Evolutionary conservation across 1,140 invertebrate genomes (phyloP).

Genomic region (Atta cephalotes): DNA sequence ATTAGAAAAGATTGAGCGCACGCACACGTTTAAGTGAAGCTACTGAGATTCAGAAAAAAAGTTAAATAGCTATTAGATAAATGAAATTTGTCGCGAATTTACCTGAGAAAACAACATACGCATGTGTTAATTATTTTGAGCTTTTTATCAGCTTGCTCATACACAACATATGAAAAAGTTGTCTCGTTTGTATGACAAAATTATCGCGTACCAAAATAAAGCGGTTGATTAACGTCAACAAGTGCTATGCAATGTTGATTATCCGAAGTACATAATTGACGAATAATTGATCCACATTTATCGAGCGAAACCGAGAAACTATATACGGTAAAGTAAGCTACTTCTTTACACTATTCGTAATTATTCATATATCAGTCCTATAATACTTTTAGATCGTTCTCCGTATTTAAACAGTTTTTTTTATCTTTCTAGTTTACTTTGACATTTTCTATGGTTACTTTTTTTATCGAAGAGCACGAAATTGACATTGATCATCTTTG

Average conservation of each 20-base stretch:
- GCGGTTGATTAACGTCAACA: conserved; percentile 31
- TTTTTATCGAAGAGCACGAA: neutral
- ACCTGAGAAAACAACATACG: conserved; percentile 58
- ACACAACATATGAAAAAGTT: conserved; percentile 21
- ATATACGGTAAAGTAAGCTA: neutral
- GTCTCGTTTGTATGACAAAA: conserved; percentile 36
- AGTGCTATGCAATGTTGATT: conserved; percentile 22
- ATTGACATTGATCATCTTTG: neutral
- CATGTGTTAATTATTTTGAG: conserved; percentile 21
- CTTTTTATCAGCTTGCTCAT: conserved; percentile 41
- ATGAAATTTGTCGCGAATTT: neutral
- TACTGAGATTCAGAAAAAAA: neutral
- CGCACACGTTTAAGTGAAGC: neutral
- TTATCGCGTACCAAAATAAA: conserved; percentile 56
- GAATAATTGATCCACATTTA: conserved; percentile 17
- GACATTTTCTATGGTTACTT: conserved; percentile 17
- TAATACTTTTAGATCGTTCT: conserved; percentile 2
- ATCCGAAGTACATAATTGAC: conserved; percentile 38
- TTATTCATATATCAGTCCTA: conserved; percentile 24
- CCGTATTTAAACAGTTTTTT: conserved; percentile 41
- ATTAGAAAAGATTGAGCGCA: neutral
- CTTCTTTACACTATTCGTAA: conserved; percentile 29
- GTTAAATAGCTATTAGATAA: neutral
- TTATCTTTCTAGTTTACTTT: conserved; percentile 11
- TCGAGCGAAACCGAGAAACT: neutral